These are phyloP conservation scores for Cyclophora albipunctata DNA, from an alignment of 2,888 invertebrate species.

Conservation along the genomic window DNA sequence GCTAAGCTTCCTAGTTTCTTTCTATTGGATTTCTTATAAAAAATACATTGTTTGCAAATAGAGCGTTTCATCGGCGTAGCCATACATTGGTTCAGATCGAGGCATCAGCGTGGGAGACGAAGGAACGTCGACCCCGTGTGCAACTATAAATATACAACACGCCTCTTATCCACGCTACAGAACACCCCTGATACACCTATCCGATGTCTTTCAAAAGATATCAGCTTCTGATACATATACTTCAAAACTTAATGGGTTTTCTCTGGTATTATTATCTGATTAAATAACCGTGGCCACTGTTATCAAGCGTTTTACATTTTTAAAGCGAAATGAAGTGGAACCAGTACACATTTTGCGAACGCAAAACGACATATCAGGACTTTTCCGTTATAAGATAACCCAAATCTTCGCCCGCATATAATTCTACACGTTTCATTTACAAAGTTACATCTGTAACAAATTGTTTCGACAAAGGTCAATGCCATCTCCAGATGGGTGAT, in stretches of 20 bases:
- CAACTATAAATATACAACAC: conserved; percentile 64
- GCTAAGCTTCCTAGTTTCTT: background rate
- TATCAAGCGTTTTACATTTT: no score
- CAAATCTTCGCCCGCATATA: conserved; percentile 17
- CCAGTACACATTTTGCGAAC: no score
- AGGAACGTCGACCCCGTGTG: conserved; percentile 67
- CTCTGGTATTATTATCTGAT: background rate
- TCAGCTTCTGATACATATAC: conserved; percentile 13
- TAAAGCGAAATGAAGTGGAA: no score
- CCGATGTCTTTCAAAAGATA: conserved; percentile 22
- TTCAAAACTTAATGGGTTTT: background rate
- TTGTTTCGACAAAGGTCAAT: conserved; percentile 65
- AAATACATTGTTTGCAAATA: conserved; percentile 24
- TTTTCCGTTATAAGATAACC: conserved; percentile 21
- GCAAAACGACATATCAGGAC: background rate
- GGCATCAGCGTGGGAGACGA: conserved; percentile 62
- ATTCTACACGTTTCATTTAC: conserved; percentile 26
- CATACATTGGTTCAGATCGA: conserved; percentile 35
- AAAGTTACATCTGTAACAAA: conserved; percentile 34
- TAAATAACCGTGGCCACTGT: no score
- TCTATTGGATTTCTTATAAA: conserved; percentile 4
- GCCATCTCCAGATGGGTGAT: conserved; percentile 60
- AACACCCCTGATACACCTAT: conserved; percentile 33
- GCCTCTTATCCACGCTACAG: conserved; percentile 50
- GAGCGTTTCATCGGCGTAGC: conserved; percentile 36